A percentile compares a stretch with the other conserved stretches of the same genome.
Conservation (phyloP, 2,888 invertebrate species). For the Gari tellinella region DNA sequence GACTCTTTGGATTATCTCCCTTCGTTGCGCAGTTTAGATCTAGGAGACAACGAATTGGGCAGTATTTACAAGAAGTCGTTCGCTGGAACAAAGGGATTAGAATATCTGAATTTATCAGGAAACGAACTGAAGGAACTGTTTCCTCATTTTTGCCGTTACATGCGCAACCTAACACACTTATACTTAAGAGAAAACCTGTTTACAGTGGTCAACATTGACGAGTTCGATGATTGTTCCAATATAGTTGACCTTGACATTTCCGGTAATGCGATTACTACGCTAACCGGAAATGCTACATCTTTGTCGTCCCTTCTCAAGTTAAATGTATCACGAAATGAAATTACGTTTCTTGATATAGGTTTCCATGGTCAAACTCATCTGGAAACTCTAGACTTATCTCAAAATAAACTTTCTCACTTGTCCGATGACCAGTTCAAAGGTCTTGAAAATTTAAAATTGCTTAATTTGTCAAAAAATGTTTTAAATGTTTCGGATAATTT, state of each 20-base stretch:
- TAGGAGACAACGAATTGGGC: conserved; percentile 23
- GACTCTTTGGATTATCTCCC: conserved; percentile 34
- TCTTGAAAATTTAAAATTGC: background rate
- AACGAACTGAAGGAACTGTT: conserved; percentile 28
- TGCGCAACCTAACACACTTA: conserved; percentile 37
- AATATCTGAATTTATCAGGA: conserved; percentile 35
- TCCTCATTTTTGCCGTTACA: conserved; percentile 42
- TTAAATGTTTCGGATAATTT: conserved; percentile 25
- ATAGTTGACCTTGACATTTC: conserved; percentile 42
- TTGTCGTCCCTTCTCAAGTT: conserved; percentile 14
- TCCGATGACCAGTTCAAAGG: conserved; percentile 1
- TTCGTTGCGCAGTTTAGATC: conserved; percentile 21
- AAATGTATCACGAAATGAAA: conserved; percentile 28
- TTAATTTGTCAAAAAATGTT: conserved; percentile 27
- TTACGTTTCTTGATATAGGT: conserved; percentile 14
- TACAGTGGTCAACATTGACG: conserved; percentile 30
- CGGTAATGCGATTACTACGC: conserved; percentile 13
- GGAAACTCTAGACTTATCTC: conserved; percentile 15
- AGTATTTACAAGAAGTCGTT: conserved; percentile 39
- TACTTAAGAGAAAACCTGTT: conserved; percentile 38
- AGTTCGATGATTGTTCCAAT: conserved; percentile 22
- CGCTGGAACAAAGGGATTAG: conserved; percentile 21
- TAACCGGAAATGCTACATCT: conserved; percentile 22
- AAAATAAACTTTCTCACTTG: conserved; percentile 3
- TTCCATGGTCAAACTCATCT: background rate